These are phyloP conservation scores for Sciurus vulgaris DNA, from an alignment of 2,797 vertebrate species.

Conservation along the genomic window DNA sequence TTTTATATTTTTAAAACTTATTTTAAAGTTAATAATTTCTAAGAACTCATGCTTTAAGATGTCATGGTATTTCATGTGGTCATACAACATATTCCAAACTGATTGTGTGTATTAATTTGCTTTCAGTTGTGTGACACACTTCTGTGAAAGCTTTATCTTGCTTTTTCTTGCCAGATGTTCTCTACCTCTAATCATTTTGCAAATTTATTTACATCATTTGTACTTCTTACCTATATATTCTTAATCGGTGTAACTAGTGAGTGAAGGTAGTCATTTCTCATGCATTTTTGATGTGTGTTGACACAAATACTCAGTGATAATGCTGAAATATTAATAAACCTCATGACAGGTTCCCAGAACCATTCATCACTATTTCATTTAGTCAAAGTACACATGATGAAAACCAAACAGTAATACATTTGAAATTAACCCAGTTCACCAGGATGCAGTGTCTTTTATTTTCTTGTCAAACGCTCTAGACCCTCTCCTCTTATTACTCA, in stretches of 20 bases:
- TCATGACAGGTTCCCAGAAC: slow-evolving; percentile 62
- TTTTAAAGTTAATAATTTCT: slow-evolving; percentile 43
- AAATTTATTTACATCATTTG: slow-evolving; percentile 60
- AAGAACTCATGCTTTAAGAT: slow-evolving; percentile 42
- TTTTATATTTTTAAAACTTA: neutral
- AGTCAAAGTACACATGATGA: slow-evolving; percentile 62
- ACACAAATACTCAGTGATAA: slow-evolving; percentile 72
- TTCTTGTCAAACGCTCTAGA: slow-evolving; percentile 28
- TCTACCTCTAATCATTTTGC: slow-evolving; percentile 27
- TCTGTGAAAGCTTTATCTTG: neutral
- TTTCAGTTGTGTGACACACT: neutral
- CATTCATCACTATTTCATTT: slow-evolving; percentile 76
- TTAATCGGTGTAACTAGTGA: slow-evolving; percentile 47
- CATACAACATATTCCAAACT: neutral
- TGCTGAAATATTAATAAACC: slow-evolving; percentile 80
- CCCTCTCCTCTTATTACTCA: neutral
- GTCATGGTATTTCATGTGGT: neutral
- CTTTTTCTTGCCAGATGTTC: slow-evolving; percentile 31
- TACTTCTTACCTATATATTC: slow-evolving; percentile 41
- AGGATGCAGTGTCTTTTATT: neutral
- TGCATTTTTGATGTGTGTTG: slow-evolving; percentile 78
- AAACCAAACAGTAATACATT: slow-evolving; percentile 16
- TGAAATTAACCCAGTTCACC: slow-evolving; percentile 63
- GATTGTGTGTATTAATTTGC: slow-evolving; percentile 6
- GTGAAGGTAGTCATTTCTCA: slow-evolving; percentile 66